phyloP scores from a whole-genome alignment of 2,113 vertebrate genomes.

The Lophius piscatorius region DNA sequence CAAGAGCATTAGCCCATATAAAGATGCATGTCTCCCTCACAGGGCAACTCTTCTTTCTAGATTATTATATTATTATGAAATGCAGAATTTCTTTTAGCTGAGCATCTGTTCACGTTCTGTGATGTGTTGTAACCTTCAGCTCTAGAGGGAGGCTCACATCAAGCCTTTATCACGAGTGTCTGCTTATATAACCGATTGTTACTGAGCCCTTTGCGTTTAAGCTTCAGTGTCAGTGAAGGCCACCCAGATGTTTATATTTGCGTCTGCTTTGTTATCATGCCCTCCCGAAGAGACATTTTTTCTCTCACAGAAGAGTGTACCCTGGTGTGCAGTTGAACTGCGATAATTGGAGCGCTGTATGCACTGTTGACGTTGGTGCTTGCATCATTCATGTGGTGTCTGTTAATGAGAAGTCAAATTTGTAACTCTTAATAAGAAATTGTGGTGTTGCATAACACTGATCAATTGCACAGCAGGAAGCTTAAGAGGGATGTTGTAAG shows the following conservation, averaged over 20 bases:
- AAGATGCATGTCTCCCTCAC: not conserved
- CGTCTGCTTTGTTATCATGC: constrained; percentile 29
- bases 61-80: too few species aligned
- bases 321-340: not conserved
- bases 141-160: constrained; percentile 5
- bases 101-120: constrained; percentile 5
- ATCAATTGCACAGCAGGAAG: constrained; percentile 39
- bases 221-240: constrained; percentile 30
- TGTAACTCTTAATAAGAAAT: constrained; percentile 19
- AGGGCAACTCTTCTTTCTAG: not conserved
- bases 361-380: not conserved
- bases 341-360: not conserved
- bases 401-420: constrained; percentile 34
- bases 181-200: constrained; percentile 50
- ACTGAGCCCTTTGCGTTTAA: constrained; percentile 32
- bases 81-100: not conserved
- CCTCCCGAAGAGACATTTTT: not conserved
- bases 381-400: not conserved
- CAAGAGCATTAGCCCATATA: constrained; percentile 23
- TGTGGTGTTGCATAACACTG: constrained; percentile 52
- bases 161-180: constrained; percentile 17
- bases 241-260: constrained; percentile 33
- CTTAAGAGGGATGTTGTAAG: constrained; percentile 27
- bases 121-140: constrained; percentile 3
- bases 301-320: not conserved